These are phyloP conservation scores for Marmota flaviventris DNA, from an alignment of 2,113 vertebrate genomes.

Conservation along the genomic window DNA sequence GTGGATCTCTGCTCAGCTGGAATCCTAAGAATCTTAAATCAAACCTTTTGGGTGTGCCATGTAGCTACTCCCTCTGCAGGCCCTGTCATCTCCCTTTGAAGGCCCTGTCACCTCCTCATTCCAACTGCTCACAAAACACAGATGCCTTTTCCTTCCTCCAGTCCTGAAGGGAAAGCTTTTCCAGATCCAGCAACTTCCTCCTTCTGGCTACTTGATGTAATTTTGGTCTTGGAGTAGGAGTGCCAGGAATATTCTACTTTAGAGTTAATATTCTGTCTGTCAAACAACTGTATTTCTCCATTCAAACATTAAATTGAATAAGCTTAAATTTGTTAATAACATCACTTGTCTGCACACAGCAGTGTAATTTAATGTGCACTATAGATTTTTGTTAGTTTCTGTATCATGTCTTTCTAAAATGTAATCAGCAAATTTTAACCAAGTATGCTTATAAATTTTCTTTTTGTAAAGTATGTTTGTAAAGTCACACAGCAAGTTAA, in stretches of 20 bases:
- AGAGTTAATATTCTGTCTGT: background rate
- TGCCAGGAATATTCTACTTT: background rate
- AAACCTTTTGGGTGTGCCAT: background rate
- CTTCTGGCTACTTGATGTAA: background rate
- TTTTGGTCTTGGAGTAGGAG: background rate
- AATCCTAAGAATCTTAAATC: background rate
- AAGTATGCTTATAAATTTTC: background rate
- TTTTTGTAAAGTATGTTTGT: background rate
- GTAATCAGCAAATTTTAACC: slow-evolving; percentile 23
- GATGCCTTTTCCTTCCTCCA: background rate
- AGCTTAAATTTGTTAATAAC: slow-evolving; percentile 3
- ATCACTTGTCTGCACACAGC: background rate
- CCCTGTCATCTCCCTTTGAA: background rate
- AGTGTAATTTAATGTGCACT: background rate
- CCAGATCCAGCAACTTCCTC: background rate
- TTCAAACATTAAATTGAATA: background rate
- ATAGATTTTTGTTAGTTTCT: background rate
- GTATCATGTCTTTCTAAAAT: background rate
- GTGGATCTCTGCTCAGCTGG: background rate
- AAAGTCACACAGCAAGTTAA: background rate
- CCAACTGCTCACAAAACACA: background rate
- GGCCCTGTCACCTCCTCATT: background rate
- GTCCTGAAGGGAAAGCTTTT: background rate
- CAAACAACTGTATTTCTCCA: background rate
- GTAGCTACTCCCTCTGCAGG: background rate